These are phyloP conservation scores for Coleophora deauratella DNA, from an alignment of 2,888 invertebrate genomes.

Conservation along the genomic window DNA sequence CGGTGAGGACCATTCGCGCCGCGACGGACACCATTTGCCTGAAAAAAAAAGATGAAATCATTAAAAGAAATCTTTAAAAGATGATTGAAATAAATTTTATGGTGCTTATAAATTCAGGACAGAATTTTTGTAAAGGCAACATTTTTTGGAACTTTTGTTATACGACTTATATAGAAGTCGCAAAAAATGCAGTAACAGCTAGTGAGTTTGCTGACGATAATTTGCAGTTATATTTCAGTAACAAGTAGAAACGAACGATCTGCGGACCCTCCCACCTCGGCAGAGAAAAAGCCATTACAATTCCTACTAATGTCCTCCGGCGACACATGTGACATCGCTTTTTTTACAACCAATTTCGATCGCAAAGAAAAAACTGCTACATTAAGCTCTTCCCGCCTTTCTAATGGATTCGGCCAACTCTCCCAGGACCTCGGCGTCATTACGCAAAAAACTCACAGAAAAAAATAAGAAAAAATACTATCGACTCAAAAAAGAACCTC, in stretches of 20 bases:
- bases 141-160: neutral
- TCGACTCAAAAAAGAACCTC: constrained; percentile 55
- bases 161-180: neutral
- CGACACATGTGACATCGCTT: constrained; percentile 50
- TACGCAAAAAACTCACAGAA: constrained; percentile 59
- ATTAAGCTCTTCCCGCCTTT: constrained; percentile 69
- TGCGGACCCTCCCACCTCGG: constrained; percentile 20
- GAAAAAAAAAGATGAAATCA: constrained; percentile 42
- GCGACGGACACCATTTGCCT: constrained; percentile 94
- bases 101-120: too few relatives aligned
- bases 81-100: too few relatives aligned
- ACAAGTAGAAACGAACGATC: neutral
- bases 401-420: constrained; percentile 72
- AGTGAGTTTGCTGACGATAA: too few relatives aligned
- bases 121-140: too few relatives aligned
- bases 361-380: constrained; percentile 52
- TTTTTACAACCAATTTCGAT: constrained; percentile 44
- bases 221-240: neutral
- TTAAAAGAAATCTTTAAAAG: constrained; percentile 6
- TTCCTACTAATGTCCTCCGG: constrained; percentile 43
- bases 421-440: constrained; percentile 67
- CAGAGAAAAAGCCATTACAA: constrained; percentile 43
- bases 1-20: constrained; percentile 92
- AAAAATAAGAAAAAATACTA: constrained; percentile 41
- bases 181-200: too few relatives aligned